These are phyloP conservation scores for Pterostichus madidus DNA, from an alignment of 2,888 invertebrate genomes.

Conservation along the genomic window DNA sequence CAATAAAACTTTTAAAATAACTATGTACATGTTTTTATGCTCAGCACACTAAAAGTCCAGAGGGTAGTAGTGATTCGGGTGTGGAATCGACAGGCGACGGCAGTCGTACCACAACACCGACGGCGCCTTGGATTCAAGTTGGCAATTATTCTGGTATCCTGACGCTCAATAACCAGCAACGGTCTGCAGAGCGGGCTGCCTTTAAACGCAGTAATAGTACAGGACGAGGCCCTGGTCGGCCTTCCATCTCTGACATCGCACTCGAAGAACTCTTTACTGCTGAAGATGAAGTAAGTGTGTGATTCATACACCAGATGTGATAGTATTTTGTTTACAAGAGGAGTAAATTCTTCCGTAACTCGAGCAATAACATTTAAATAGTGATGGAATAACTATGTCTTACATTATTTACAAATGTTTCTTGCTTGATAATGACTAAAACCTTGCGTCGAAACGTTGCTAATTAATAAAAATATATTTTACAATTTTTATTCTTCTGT, in stretches of 20 bases:
- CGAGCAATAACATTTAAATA: too few relatives aligned
- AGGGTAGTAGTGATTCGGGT: conserved; percentile 68
- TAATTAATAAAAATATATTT: too few relatives aligned
- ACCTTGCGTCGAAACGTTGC: too few relatives aligned
- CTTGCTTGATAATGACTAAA: too few relatives aligned
- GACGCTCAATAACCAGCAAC: conserved; percentile 86
- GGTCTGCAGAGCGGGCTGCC: conserved; percentile 81
- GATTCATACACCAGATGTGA: too few relatives aligned
- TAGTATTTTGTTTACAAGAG: too few relatives aligned
- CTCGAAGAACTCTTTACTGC: conserved; percentile 81
- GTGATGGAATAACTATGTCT: too few relatives aligned
- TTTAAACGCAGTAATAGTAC: conserved; percentile 80
- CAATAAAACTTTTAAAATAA: too few relatives aligned
- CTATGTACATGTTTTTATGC: not conserved
- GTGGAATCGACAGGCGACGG: conserved; percentile 68
- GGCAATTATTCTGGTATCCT: conserved; percentile 83
- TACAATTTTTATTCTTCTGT: too few relatives aligned
- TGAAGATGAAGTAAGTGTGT: conserved; percentile 79
- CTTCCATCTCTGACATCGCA: conserved; percentile 80
- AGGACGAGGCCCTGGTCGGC: conserved; percentile 82
- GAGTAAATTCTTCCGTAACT: too few relatives aligned
- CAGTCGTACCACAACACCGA: conserved; percentile 69
- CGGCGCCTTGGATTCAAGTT: conserved; percentile 67
- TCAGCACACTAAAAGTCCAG: conserved; percentile 58
- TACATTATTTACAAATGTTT: too few relatives aligned